These are phyloP conservation scores for Hydra vulgaris DNA, from an alignment of 30 jellyfish, hydroid and myxozoan genomes.

Conservation along the genomic window DNA sequence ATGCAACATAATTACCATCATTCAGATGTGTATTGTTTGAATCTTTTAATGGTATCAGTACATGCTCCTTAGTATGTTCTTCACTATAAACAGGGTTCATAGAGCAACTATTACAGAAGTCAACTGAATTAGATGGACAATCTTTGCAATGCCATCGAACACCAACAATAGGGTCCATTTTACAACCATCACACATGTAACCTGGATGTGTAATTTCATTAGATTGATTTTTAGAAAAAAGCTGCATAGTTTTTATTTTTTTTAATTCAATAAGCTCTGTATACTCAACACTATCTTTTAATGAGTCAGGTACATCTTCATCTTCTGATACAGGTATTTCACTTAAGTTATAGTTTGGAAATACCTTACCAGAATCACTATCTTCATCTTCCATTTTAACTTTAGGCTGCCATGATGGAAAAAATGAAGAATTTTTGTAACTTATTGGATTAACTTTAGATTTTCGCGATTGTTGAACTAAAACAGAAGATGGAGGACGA, in stretches of 20 bases:
- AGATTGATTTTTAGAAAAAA: background rate
- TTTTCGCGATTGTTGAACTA: conserved; percentile 28
- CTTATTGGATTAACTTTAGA: conserved; percentile 62
- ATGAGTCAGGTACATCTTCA: conserved; percentile 46
- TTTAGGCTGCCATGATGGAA: conserved; percentile 91
- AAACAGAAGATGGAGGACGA: conserved; percentile 51
- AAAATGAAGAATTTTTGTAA: conserved; percentile 69
- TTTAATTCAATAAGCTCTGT: conserved; percentile 55
- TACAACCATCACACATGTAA: conserved; percentile 56
- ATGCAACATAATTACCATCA: conserved; percentile 59
- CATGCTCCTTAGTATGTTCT: conserved; percentile 46
- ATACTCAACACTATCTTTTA: conserved; percentile 66
- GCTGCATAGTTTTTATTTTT: conserved; percentile 12
- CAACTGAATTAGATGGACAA: conserved; percentile 42
- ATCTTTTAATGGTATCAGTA: conserved; percentile 24
- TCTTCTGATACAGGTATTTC: conserved; percentile 32
- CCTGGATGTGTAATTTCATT: background rate
- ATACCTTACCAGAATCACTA: conserved; percentile 9
- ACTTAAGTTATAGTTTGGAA: background rate
- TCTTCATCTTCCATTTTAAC: conserved; percentile 78
- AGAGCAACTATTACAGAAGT: conserved; percentile 51
- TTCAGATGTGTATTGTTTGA: conserved; percentile 26
- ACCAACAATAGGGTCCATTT: conserved; percentile 67
- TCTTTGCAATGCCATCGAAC: conserved; percentile 70
- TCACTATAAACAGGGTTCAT: conserved; percentile 1